These are phyloP conservation scores for Hylia prasina DNA, from an alignment of 2,113 vertebrate genomes.

Conservation along the genomic window DNA sequence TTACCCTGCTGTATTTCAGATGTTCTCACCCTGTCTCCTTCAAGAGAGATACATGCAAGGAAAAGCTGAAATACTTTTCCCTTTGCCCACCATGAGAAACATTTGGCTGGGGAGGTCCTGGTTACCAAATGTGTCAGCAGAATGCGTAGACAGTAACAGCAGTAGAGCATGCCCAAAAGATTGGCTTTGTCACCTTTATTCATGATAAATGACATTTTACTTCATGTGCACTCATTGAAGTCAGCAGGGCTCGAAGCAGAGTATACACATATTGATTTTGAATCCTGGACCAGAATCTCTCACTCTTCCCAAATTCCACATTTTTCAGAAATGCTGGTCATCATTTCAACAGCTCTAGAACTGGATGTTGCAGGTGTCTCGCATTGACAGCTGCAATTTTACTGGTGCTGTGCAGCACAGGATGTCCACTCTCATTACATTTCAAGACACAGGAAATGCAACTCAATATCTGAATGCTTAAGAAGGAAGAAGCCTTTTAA, in stretches of 20 bases:
- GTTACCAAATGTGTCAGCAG: not conserved
- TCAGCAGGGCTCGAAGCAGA: not conserved
- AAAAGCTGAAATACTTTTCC: not conserved
- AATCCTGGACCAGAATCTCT: not conserved
- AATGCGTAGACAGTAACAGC: not conserved
- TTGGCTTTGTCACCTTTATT: not conserved
- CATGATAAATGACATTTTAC: not conserved
- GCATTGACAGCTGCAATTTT: not conserved
- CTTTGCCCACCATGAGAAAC: not conserved
- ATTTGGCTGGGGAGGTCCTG: not conserved
- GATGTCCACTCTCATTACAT: not conserved
- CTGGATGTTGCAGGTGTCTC: not conserved
- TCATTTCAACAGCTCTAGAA: not conserved
- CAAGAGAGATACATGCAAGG: not conserved
- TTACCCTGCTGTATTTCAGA: not conserved
- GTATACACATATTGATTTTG: not conserved
- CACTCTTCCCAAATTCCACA: not conserved
- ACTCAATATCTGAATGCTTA: not conserved
- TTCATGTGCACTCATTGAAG: not conserved
- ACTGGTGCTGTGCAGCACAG: not conserved
- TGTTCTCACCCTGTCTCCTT: not conserved
- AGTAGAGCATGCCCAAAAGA: not conserved
- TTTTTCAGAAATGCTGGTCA: not conserved
- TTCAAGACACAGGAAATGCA: constrained; percentile 24
- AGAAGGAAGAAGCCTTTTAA: not conserved